Evolutionary conservation across 2,113 vertebrate species (phyloP).

Genomic region (Leiothrix lutea): DNA sequence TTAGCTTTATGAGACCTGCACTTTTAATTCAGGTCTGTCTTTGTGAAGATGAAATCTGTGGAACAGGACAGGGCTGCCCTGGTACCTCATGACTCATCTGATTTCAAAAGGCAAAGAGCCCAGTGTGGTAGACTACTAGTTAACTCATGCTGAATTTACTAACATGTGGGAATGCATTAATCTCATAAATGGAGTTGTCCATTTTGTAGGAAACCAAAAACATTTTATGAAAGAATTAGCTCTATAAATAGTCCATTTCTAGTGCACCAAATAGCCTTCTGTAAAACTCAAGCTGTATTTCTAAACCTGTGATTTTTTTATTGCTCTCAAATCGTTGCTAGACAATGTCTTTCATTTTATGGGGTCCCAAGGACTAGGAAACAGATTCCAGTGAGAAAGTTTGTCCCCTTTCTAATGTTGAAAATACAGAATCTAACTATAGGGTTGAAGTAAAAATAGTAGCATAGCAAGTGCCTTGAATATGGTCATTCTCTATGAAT

Average conservation of each 20-base stretch:
- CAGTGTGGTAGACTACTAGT: background rate
- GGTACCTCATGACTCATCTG: background rate
- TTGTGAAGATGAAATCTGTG: background rate
- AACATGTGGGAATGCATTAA: background rate
- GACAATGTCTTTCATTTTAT: background rate
- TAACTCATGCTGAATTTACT: background rate
- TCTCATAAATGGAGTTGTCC: background rate
- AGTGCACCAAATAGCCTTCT: background rate
- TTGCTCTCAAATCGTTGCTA: background rate
- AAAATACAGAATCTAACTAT: slow-evolving; percentile 33
- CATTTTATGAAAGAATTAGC: background rate
- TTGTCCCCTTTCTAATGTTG: background rate
- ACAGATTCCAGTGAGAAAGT: background rate
- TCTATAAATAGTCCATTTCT: background rate
- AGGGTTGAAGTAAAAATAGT: slow-evolving; percentile 1
- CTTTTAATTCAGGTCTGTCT: background rate
- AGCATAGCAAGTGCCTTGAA: background rate
- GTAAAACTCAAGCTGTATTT: background rate
- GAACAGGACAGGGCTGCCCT: background rate
- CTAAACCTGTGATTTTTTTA: background rate
- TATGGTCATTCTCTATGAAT: background rate
- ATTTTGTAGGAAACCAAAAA: background rate
- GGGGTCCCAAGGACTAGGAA: background rate
- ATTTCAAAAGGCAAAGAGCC: background rate
- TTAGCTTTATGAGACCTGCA: background rate